A percentile compares a stretch with the other conserved stretches of the same genome.
These are phyloP conservation scores for Centrocercus urophasianus DNA, from an alignment of 2,113 vertebrate species.

Conservation along the genomic window DNA sequence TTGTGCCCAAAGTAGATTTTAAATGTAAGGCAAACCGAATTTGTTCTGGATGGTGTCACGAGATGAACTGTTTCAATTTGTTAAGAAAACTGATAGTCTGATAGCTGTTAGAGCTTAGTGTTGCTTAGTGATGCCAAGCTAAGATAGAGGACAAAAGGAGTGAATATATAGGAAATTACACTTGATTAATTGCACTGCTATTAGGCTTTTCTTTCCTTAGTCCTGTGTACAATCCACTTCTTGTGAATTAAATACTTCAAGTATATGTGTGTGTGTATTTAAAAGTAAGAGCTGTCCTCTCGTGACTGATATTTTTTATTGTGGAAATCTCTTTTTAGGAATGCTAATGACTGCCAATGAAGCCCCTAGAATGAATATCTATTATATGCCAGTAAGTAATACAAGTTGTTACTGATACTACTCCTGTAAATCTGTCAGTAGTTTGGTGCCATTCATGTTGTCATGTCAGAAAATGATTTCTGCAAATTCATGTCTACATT, in stretches of 20 bases:
- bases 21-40: background rate
- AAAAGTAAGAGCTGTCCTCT: background rate
- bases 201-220: background rate
- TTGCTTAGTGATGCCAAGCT: background rate
- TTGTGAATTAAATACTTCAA: background rate
- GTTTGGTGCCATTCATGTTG: background rate
- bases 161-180: background rate
- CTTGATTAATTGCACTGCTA: background rate
- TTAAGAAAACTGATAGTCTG: background rate
- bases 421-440: background rate
- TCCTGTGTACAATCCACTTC: background rate
- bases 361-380: constrained; percentile 97
- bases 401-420: background rate
- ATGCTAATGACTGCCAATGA: constrained; percentile 98
- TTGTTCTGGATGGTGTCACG: background rate
- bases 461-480: background rate
- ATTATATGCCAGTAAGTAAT: constrained; percentile 94
- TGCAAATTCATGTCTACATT: background rate
- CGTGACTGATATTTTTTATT: constrained; percentile 1
- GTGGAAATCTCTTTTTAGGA: constrained; percentile 80
- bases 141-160: background rate
- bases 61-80: background rate
- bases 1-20: background rate
- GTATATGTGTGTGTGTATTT: background rate
- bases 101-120: background rate